Evolutionary conservation across 2,888 invertebrate species (phyloP), one percentile per base, ranked within the genome.

Genomic region (Diarsia rubi): DNA sequence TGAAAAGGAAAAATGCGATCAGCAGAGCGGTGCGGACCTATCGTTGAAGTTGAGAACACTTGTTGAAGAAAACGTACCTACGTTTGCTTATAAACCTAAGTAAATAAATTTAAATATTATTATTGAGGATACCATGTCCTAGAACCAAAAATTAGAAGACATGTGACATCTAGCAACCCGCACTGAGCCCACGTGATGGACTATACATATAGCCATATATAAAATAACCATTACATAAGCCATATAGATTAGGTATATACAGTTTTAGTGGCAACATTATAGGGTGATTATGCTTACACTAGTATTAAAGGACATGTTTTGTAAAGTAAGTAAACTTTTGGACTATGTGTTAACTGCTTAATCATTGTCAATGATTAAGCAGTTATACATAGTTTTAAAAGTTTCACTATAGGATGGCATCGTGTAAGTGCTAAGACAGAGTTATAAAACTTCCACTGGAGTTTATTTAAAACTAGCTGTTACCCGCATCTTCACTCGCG

Each of bases 1-100:
- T 82, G 70, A 77, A 89, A 90, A 88, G 86, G 88, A 86, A 76
- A 86, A 85, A 84, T 84, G 82, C 78, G 84, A 85, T 82, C 80
- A 83, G 77, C 75, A 82, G 73, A 73, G 78, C 79, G 82, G 73
- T 62, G 66, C 64, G 59, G 63, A 79, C 37, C 42, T 66, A 78
- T 24, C 44, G 62, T 11, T 73, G 83, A 68, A 68, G 67, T 81
- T 74, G 60, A 60, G 76, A 73, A 72, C 83, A 85, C 80, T 76
- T 78, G 68, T 71, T 68, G 65, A 78, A 63, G 54, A 69, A 73
- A 75, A 75, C 73, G 63, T 16, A 2, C 19, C 8, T 67, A 8
- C 8, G 59, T 70, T 52, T 52, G n/a, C 21, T 21, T 54, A 54
- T 60, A 24, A 1, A 60, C 31, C 44, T 37, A 59, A 69, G 19